Evolutionary conservation across 2,113 vertebrate species (phyloP).

Genomic region (Neomonachus schauinslandi): DNA sequence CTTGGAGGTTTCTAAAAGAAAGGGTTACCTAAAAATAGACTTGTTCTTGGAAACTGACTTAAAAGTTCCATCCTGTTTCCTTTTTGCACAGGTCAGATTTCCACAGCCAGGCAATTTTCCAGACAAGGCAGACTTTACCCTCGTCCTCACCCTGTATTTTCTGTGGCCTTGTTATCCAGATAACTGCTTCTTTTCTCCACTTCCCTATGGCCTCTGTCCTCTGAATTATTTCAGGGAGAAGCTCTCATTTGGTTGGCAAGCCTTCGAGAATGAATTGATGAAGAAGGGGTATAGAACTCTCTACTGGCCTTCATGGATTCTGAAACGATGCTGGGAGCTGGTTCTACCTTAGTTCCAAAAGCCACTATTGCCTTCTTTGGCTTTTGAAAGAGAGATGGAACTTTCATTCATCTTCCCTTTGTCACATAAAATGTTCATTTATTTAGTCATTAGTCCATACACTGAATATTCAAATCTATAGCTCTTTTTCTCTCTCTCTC

Average conservation of each 20-base stretch:
- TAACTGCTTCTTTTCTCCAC: neutral
- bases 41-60: constrained; percentile 31
- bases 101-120: constrained; percentile 20
- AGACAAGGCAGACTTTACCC: neutral
- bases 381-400: neutral
- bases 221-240: neutral
- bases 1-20: constrained; percentile 33
- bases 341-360: neutral
- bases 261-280: neutral
- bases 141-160: neutral
- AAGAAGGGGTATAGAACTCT: neutral
- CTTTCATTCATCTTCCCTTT: neutral
- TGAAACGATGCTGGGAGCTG: neutral
- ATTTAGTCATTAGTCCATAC: neutral
- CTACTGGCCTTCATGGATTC: neutral
- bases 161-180: neutral
- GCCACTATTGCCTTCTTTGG: neutral
- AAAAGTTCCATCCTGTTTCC: constrained; percentile 1
- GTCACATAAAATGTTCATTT: neutral
- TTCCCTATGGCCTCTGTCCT: neutral
- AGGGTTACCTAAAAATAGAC: constrained; percentile 57
- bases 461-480: neutral
- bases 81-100: constrained; percentile 34
- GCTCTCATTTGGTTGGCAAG: neutral
- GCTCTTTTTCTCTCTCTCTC: neutral